Conservation (phyloP, 2,113 vertebrate genomes). For the Aphyosemion australe region DNA sequence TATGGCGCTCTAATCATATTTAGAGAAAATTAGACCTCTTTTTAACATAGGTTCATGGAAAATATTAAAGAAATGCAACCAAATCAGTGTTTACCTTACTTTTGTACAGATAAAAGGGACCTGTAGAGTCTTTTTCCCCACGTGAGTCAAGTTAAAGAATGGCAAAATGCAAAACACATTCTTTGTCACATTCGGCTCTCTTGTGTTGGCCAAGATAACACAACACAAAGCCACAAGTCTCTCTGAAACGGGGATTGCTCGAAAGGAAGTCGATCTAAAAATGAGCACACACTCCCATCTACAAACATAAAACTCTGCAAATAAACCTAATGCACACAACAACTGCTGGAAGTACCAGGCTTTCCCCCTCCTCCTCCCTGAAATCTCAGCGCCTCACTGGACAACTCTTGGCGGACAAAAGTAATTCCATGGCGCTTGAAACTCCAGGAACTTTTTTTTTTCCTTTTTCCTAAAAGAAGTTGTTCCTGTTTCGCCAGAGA, state of each 20-base stretch:
- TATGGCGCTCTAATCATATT: too few relatives aligned
- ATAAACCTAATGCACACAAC: slow-evolving; percentile 53
- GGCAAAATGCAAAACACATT: slow-evolving; percentile 18
- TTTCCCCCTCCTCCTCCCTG: slow-evolving; percentile 38
- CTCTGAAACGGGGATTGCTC: slow-evolving; percentile 46
- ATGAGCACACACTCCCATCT: slow-evolving; percentile 11
- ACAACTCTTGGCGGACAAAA: slow-evolving; percentile 74
- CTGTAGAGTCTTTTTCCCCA: slow-evolving; percentile 29
- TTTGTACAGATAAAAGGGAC: slow-evolving; percentile 14
- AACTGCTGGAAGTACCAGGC: slow-evolving; percentile 38
- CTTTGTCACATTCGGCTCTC: slow-evolving; percentile 29
- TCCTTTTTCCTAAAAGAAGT: slow-evolving; percentile 81
- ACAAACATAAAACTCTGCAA: slow-evolving; percentile 44
- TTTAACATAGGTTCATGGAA: too few relatives aligned
- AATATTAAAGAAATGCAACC: neutral
- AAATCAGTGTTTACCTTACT: slow-evolving; percentile 5
- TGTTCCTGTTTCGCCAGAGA: slow-evolving; percentile 85
- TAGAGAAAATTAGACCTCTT: too few relatives aligned
- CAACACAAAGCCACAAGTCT: slow-evolving; percentile 64
- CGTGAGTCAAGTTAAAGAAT: slow-evolving; percentile 13
- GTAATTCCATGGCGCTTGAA: slow-evolving; percentile 82
- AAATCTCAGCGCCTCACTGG: slow-evolving; percentile 80
- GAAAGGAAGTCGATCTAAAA: slow-evolving; percentile 55
- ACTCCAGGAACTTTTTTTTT: slow-evolving; percentile 80
- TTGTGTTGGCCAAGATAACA: slow-evolving; percentile 38